phyloP scores from a whole-genome alignment of 2,113 vertebrate genomes.

The Grantiella picta region DNA sequence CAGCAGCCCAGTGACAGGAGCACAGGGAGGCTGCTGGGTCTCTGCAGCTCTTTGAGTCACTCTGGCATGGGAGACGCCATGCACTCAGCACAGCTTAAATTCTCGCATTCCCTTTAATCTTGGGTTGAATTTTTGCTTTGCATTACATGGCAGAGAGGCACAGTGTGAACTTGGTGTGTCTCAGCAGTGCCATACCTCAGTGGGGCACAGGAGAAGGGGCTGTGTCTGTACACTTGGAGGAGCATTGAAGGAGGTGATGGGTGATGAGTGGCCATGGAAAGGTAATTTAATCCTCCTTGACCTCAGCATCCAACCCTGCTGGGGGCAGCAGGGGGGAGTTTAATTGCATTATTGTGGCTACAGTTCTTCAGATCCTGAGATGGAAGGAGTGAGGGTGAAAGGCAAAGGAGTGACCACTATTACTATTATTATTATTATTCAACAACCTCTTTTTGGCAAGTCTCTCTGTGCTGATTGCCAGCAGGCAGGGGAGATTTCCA shows the following conservation, averaged over 20 bases:
- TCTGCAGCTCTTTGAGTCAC: background rate
- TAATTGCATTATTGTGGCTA: background rate
- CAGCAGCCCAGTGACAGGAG: fast-evolving
- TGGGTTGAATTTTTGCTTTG: background rate
- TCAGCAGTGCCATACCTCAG: background rate
- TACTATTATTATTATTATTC: background rate
- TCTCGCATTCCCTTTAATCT: background rate
- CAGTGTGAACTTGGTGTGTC: background rate
- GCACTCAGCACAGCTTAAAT: background rate
- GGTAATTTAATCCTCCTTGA: background rate
- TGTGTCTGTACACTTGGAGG: background rate
- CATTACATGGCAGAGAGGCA: background rate
- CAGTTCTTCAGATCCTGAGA: background rate
- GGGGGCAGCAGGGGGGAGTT: background rate
- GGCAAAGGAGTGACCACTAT: background rate
- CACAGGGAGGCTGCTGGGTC: background rate
- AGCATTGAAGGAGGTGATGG: background rate
- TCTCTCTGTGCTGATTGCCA: background rate
- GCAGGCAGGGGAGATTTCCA: background rate
- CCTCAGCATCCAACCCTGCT: background rate
- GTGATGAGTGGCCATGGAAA: background rate
- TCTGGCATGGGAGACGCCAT: fast-evolving
- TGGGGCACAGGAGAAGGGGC: background rate
- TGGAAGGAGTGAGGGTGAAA: background rate
- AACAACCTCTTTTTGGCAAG: background rate